Base-by-base conservation (phyloP, 2,888 invertebrate species). In the Nemotelus pantherinus region DNA sequence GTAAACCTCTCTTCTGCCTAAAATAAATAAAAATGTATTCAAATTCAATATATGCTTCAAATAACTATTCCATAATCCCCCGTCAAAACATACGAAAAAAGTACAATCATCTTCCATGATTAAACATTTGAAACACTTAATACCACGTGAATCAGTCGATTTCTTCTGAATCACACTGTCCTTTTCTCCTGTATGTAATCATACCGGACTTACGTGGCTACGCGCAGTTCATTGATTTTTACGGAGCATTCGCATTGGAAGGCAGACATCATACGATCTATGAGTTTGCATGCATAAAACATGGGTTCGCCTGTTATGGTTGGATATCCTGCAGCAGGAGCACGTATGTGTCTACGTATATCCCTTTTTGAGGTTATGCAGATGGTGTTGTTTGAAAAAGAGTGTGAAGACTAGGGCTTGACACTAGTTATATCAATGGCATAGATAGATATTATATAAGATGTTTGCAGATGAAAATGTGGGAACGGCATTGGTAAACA, bases 201-300 rank as follows among this genome's bases (percentile, higher is more conserved):
- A 25, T 25, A 25, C 25, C 25, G 25, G 25, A 25, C 25, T 25
- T 25, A 25, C 25, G 25, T 25, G 25, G 25, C 25, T 25, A 25
- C 25, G 25, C 25, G 70, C 25, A 70, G 43, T 70, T 70, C 70
- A 70, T 70, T 70, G 70, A 70, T 65, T 75, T 76, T 76, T 76
- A 64, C 44, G 64, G 76, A 76, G 76, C 76, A 76, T 44, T 50
- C 76, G 76, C 76, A 76, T 65, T 76, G 65, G 65, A 76, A 65
- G 48, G 63, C 63, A 6, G 64, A 76, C 76, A 76, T 76, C 76
- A 65, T 76, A 76, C 76, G 76, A 76, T 64, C 43, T 47, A 41
- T 53, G 10, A 39, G 70, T 65, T 41, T 55, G n/a, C 7, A 63
- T 53, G 55, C 53, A 53, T 70, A 43, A 43, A 70, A 70, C 70